Conservation (phyloP, 2,888 invertebrate species). For the Amphipoea oculea region DNA sequence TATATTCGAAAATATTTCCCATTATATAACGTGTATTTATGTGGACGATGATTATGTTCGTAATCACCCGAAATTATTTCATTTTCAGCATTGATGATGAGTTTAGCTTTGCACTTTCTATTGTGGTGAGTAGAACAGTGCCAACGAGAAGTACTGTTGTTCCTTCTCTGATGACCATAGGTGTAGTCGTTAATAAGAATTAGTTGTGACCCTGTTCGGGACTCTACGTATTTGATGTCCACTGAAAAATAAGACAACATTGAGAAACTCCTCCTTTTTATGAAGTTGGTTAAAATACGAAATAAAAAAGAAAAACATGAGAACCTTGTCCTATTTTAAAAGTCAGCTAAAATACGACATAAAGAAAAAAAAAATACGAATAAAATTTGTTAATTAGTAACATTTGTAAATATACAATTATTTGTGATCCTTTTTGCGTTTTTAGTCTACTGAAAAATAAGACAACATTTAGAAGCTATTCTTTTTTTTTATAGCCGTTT, state of each 20-base stretch:
- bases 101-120: slow-evolving; percentile 51
- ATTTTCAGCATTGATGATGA: neutral
- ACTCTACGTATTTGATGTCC: neutral
- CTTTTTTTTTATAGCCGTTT: too few relatives aligned
- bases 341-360: neutral
- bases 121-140: slow-evolving; percentile 55
- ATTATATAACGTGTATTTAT: slow-evolving; percentile 2
- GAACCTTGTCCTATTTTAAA: neutral
- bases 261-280: neutral
- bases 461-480: too few relatives aligned
- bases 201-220: slow-evolving; percentile 15
- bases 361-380: too few relatives aligned
- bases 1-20: slow-evolving; percentile 31
- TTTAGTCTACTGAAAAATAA: too few relatives aligned
- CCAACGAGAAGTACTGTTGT: slow-evolving; percentile 36
- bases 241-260: slow-evolving; percentile 11
- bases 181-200: slow-evolving; percentile 56
- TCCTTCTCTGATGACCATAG: neutral
- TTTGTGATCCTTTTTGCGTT: too few relatives aligned
- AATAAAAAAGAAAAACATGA: too few relatives aligned
- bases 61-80: slow-evolving; percentile 9
- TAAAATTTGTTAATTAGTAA: too few relatives aligned
- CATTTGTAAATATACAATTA: too few relatives aligned
- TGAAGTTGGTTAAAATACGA: too few relatives aligned
- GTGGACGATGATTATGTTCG: slow-evolving; percentile 43